Evolutionary conservation across 2,113 vertebrate genomes (phyloP), one percentile per base, ranked within the genome.

Genomic region (Stictonetta naevosa): DNA sequence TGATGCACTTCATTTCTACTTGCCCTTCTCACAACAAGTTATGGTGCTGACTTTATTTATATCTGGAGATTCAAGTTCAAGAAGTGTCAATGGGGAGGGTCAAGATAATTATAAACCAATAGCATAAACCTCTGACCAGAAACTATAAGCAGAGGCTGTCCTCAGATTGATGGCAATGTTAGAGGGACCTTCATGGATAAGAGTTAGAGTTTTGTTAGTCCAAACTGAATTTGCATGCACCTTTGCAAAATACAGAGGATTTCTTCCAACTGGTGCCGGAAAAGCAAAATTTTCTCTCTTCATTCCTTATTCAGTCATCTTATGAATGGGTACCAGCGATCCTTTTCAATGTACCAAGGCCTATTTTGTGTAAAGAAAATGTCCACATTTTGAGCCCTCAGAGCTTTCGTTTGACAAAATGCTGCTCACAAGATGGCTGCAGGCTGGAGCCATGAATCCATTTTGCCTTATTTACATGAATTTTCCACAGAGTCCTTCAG

Each of bases 381-480:
- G 7, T 13, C 82, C 68, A 48, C 0, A 0, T 58, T 69, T 58
- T 34, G 86, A 91, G 58, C 44, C 84, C 59, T 95, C 4, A 0
- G n/a, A 81, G 59, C 42, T 38, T 53, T 87, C 7, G 0, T 58
- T 50, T 63, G 63, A 93, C 74, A 91, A 95, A 95, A 44, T 21
- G 38, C 53, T 66, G 23, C 36, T 95, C 86, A 76, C 36, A 34
- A 29, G 50, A 63, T 83, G 66, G 93, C 83, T 90, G 60, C 87
- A 92, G 85, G 82, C 96, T 96, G 93, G 55, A 93, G 79, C 72
- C 63, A 33, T 77, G 90, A 95, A 94, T 95, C 82, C 79, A 90
- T 94, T 96, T 96, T 77, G 63, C 38, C 88, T 93, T 96, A 95
- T 93, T 96, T 96, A 95, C 92, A 95, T 90, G 92, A 88, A 96